Conservation (phyloP, 2,888 invertebrate genomes). For the Pycnomerus fuliginosus region DNA sequence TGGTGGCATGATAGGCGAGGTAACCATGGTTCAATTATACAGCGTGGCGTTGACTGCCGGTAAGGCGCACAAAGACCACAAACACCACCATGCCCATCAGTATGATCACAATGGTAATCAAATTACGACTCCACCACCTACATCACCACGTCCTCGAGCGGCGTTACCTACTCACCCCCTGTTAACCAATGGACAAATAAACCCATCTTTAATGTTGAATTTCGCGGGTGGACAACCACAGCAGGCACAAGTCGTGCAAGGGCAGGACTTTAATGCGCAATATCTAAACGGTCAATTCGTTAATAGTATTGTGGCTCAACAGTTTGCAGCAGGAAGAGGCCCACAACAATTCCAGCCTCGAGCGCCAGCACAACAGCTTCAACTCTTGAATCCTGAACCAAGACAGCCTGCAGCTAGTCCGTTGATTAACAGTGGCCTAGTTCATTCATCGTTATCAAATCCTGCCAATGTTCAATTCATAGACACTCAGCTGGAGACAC, state of each 20-base stretch:
- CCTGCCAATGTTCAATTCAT: constrained; percentile 65
- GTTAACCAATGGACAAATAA: constrained; percentile 65
- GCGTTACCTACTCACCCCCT: constrained; percentile 56
- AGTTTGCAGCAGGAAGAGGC: constrained; percentile 28
- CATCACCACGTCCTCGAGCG: constrained; percentile 57
- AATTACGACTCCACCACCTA: constrained; percentile 61
- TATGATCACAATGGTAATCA: constrained; percentile 72
- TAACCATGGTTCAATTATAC: constrained; percentile 80
- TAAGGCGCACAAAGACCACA: constrained; percentile 84
- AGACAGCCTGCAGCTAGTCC: constrained; percentile 35
- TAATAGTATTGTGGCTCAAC: constrained; percentile 41
- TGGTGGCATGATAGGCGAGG: constrained; percentile 69
- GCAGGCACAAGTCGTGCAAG: constrained; percentile 38
- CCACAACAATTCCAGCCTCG: constrained; percentile 25
- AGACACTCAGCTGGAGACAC: constrained; percentile 54
- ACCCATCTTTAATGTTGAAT: constrained; percentile 59
- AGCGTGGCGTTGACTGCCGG: constrained; percentile 80
- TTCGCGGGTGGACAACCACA: constrained; percentile 50
- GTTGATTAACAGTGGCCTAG: constrained; percentile 40
- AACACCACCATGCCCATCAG: constrained; percentile 82
- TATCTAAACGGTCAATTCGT: constrained; percentile 60
- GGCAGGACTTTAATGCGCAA: constrained; percentile 57
- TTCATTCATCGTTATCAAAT: constrained; percentile 54
- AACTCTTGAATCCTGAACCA: constrained; percentile 8
- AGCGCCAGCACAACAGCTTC: constrained; percentile 7